These are phyloP conservation scores for Prionailurus bengalensis DNA, from an alignment of 2,113 vertebrate genomes.

Conservation along the genomic window DNA sequence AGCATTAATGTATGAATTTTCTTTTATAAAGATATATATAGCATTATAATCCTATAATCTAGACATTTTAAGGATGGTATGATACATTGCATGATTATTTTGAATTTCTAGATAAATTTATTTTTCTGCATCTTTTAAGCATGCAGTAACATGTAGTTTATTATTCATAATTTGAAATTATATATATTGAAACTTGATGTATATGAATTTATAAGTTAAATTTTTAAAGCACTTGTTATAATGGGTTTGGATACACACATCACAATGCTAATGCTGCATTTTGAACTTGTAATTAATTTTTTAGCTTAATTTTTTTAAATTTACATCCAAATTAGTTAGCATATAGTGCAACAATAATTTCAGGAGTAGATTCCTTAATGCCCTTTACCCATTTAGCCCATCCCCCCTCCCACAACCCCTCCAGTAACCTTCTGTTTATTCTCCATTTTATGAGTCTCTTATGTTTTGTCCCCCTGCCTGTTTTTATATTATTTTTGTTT, in stretches of 20 bases:
- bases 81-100: not conserved
- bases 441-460: too few species aligned
- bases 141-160: not conserved
- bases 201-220: slow-evolving; percentile 22
- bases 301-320: too few species aligned
- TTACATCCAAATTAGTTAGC: too few species aligned
- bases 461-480: too few species aligned
- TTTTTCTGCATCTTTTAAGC: not conserved
- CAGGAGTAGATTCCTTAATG: too few species aligned
- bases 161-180: not conserved
- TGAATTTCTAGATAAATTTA: slow-evolving; percentile 8
- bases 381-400: too few species aligned
- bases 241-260: not conserved
- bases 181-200: not conserved
- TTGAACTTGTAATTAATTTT: not conserved
- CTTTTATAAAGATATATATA: not conserved
- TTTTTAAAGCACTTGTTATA: not conserved
- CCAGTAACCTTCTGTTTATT: too few species aligned
- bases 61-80: not conserved
- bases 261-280: not conserved
- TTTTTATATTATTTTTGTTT: too few species aligned
- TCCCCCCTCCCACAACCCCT: too few species aligned
- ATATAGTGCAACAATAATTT: too few species aligned
- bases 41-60: not conserved
- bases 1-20: not conserved